phyloP scores from a whole-genome alignment of 2,888 invertebrate species.

The Girardia tigrina region DNA sequence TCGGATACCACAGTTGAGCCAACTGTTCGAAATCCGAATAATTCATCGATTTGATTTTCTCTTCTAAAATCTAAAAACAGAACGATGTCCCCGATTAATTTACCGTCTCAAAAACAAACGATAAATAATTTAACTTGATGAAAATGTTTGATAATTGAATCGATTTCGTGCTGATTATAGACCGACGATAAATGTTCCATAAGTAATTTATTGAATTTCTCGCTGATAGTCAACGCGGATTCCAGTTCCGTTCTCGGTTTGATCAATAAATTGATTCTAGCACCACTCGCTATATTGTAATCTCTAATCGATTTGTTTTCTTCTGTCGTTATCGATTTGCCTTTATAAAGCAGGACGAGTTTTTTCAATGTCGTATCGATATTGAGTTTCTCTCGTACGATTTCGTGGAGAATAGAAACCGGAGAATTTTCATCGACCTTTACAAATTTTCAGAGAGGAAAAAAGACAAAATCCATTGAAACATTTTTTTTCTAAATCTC shows the following conservation, averaged over 20 bases:
- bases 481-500: neutral
- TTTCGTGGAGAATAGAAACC: neutral
- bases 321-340: neutral
- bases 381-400: neutral
- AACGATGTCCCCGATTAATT: too few relatives aligned
- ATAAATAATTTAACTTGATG: slow-evolving; percentile 23
- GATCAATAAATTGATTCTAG: neutral
- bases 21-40: neutral
- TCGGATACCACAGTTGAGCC: slow-evolving; percentile 1
- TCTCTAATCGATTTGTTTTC: neutral
- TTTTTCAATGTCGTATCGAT: neutral
- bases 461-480: neutral
- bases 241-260: neutral
- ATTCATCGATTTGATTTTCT: neutral
- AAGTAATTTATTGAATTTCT: neutral
- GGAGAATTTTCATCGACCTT: slow-evolving; percentile 14
- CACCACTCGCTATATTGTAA: neutral
- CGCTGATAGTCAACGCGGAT: neutral
- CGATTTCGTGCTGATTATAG: neutral
- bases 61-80: neutral
- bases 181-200: neutral
- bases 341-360: neutral
- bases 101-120: too few relatives aligned
- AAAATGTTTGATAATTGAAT: neutral
- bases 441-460: too few relatives aligned